Evolutionary conservation across 1,140 invertebrate species (phyloP), one percentile per base, ranked within the genome.

Genomic region (Agrypnia vestita): DNA sequence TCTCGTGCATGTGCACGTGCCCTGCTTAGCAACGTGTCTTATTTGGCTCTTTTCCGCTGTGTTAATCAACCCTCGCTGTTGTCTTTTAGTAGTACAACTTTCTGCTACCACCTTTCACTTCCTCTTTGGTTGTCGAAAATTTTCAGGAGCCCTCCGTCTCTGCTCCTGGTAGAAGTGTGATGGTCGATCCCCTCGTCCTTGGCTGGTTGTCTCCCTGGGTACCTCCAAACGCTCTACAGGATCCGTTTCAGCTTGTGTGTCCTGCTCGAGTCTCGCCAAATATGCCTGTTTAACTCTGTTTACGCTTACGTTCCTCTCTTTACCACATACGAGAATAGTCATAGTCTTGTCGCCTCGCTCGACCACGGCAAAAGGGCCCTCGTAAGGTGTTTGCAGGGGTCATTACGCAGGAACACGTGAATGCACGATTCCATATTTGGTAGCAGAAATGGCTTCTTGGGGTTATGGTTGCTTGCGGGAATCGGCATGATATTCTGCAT

Each of bases 301-400:
- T n/a, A 53, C 17, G 51, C 51, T 53, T 53, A 53, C 3, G 12
- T 53, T n/a, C 3, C 17, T 53, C 8, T 53, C 13, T n/a, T 53
- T 12, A 15, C 4, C 51, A 1, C 51, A 15, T 53, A 8, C 17
- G 13, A 4, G 13, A 1, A 53, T 8, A 4, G 17, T 4, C 8
- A n/a, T 53, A n/a, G 4, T n/a, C 13, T n/a, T n/a, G n/a, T n/a
- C 3, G 13, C 51, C 51, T 15, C 1, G 13, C 3, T 53, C 51
- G 17, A 53, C 11, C 13, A 12, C 11, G 13, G 13, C 13, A 53
- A 53, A 8, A 15, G 12, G 1, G 1, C 1, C 7, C 49, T 12
- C n/a, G n/a, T 51, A n/a, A n/a, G n/a, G 49, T n/a, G 49, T 7
- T n/a, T 51, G 49, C 49, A 51, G n/a, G 49, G 49, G 49, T 51